These are phyloP conservation scores for Odiellus spinosus DNA, from an alignment of 2,888 invertebrate genomes.

Conservation along the genomic window DNA sequence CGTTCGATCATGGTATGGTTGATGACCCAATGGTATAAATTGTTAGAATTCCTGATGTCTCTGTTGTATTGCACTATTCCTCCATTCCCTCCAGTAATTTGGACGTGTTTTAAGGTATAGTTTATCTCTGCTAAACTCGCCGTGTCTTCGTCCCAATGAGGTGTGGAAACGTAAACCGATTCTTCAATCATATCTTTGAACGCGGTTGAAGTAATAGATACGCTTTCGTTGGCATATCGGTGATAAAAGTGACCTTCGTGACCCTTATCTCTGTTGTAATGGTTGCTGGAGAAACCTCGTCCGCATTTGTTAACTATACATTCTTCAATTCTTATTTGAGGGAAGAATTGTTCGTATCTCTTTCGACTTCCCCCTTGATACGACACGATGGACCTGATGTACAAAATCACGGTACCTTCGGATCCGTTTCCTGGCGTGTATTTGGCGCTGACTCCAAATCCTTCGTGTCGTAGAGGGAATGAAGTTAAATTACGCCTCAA, in stretches of 20 bases:
- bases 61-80: slow-evolving; percentile 74
- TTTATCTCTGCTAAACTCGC: slow-evolving; percentile 43
- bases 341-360: neutral
- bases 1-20: slow-evolving; percentile 71
- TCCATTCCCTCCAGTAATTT: slow-evolving; percentile 69
- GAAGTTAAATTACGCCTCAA: slow-evolving; percentile 65
- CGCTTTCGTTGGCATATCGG: slow-evolving; percentile 70
- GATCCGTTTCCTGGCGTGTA: slow-evolving; percentile 64
- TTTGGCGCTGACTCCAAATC: slow-evolving; percentile 55
- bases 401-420: slow-evolving; percentile 63
- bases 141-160: slow-evolving; percentile 51
- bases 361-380: no score
- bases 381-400: slow-evolving; percentile 48
- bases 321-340: neutral
- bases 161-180: slow-evolving; percentile 64
- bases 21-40: slow-evolving; percentile 85
- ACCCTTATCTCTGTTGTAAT: slow-evolving; percentile 72
- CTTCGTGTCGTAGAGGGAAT: slow-evolving; percentile 37
- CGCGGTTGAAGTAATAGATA: slow-evolving; percentile 60
- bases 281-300: slow-evolving; percentile 42
- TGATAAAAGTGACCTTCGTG: slow-evolving; percentile 71
- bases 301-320: slow-evolving; percentile 10
- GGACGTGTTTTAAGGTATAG: slow-evolving; percentile 67
- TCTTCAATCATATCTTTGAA: slow-evolving; percentile 62
- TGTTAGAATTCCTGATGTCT: slow-evolving; percentile 87